Conservation (phyloP, 2,888 invertebrate species). For the Noctuana brunneofusca region DNA sequence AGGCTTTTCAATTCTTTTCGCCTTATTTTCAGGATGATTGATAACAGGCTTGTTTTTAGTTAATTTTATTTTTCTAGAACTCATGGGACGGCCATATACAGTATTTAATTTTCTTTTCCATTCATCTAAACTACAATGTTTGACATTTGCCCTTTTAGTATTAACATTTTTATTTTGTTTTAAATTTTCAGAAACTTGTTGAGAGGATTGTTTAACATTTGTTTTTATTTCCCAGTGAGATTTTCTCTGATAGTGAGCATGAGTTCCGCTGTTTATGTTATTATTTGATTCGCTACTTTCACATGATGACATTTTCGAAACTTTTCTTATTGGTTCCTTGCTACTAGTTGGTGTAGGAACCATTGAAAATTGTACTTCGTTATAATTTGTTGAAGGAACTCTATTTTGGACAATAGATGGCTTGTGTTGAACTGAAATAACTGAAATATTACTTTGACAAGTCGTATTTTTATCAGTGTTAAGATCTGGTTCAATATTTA, state of each 20-base stretch:
- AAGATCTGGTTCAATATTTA: conserved; percentile 72
- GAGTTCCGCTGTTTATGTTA: conserved; percentile 56
- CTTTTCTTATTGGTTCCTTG: conserved; percentile 48
- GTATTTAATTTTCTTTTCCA: conserved; percentile 68
- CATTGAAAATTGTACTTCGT: conserved; percentile 20
- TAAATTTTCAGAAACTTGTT: conserved; percentile 22
- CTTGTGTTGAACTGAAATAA: conserved; percentile 58
- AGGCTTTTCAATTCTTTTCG: conserved; percentile 5
- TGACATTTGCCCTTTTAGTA: conserved; percentile 39
- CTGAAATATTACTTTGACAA: conserved; percentile 58
- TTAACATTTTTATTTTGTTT: conserved; percentile 5
- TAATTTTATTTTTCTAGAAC: conserved; percentile 45
- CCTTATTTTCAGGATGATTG: conserved; percentile 25
- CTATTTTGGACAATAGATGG: conserved; percentile 17
- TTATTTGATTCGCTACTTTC: conserved; percentile 69
- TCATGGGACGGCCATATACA: conserved; percentile 58
- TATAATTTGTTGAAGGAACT: conserved; percentile 27
- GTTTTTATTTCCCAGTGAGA: conserved; percentile 46
- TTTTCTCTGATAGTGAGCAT: conserved; percentile 42
- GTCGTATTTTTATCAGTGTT: conserved; percentile 41
- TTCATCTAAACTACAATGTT: conserved; percentile 57
- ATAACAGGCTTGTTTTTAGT: conserved; percentile 31
- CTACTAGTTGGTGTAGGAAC: conserved; percentile 5
- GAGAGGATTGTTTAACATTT: background rate
- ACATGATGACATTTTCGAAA: conserved; percentile 64